These are phyloP conservation scores for Ophiodon elongatus DNA, from an alignment of 2,113 vertebrate genomes.

Conservation along the genomic window DNA sequence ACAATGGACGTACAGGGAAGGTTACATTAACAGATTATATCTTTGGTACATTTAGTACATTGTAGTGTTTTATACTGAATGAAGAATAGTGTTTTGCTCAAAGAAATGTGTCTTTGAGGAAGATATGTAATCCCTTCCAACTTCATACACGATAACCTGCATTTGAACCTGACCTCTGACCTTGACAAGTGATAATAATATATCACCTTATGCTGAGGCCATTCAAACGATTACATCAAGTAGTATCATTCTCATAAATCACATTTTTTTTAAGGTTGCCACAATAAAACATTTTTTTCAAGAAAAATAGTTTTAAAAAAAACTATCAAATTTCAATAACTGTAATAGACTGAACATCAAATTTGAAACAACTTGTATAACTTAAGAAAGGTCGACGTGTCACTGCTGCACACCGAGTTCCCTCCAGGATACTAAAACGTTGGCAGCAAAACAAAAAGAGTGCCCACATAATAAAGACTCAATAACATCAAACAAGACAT, in stretches of 20 bases:
- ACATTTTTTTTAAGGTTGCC: background rate
- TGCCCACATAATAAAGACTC: background rate
- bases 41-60: background rate
- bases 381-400: background rate
- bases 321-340: background rate
- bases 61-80: background rate
- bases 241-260: background rate
- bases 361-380: conserved; percentile 11
- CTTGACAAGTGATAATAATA: background rate
- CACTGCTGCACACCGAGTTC: background rate
- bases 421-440: background rate
- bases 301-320: background rate
- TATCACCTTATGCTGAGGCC: background rate
- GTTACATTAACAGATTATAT: background rate
- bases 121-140: background rate
- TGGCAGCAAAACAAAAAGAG: background rate
- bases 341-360: background rate
- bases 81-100: background rate
- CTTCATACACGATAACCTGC: background rate
- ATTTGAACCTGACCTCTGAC: conserved; percentile 17
- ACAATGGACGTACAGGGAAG: background rate
- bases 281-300: background rate
- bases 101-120: background rate
- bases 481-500: background rate
- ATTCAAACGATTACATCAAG: background rate